These are phyloP conservation scores for Ylistrum balloti DNA, from an alignment of 1,140 invertebrate species.

Conservation along the genomic window DNA sequence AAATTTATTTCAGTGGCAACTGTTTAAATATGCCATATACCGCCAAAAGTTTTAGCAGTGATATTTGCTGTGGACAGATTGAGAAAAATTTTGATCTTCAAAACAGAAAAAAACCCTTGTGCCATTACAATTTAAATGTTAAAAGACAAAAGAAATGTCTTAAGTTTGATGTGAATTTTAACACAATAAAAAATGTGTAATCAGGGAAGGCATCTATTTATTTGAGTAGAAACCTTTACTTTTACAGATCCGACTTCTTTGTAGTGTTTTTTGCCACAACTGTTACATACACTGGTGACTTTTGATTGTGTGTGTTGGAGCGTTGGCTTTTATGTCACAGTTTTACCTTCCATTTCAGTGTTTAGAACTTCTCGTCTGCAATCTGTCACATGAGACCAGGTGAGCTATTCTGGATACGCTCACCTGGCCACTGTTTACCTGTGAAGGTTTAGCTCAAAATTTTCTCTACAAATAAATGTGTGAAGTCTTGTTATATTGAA, in stretches of 20 bases:
- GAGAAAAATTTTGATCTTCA: neutral
- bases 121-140: neutral
- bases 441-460: conserved; percentile 6
- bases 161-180: neutral
- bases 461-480: neutral
- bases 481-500: neutral
- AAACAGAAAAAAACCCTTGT: neutral
- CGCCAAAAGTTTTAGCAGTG: too few species aligned
- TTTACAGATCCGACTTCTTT: neutral
- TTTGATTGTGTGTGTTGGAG: neutral
- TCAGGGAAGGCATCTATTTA: neutral
- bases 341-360: neutral
- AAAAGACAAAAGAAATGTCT: neutral
- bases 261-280: neutral
- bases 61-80: neutral
- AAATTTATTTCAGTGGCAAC: too few species aligned
- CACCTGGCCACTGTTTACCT: conserved; percentile 31
- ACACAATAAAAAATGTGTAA: neutral
- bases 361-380: conserved; percentile 8
- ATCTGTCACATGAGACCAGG: conserved; percentile 21
- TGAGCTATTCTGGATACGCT: neutral
- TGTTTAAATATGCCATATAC: too few species aligned
- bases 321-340: neutral
- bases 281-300: conserved; percentile 2
- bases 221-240: neutral